Conservation (phyloP, 2,113 vertebrate genomes). For the Chiloscyllium plagiosum region DNA sequence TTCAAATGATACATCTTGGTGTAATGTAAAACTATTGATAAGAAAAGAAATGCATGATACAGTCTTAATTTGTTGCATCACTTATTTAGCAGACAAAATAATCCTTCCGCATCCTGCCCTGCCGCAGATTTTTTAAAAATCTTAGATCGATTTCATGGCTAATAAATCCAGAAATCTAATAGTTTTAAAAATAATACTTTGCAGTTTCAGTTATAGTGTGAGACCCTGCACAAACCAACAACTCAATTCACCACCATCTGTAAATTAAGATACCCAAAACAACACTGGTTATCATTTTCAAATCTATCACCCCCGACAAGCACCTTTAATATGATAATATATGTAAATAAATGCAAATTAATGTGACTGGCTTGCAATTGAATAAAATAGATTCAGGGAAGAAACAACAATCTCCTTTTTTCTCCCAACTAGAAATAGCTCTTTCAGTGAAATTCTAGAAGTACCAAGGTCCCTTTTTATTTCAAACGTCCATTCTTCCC, state of each 20-base stretch:
- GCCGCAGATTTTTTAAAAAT: neutral
- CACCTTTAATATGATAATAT: neutral
- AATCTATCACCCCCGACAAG: neutral
- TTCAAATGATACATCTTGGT: neutral
- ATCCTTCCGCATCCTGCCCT: neutral
- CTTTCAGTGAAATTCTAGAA: neutral
- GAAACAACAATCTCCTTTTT: neutral
- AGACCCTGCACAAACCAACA: neutral
- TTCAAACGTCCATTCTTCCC: neutral
- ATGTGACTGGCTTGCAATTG: neutral
- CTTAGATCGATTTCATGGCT: neutral
- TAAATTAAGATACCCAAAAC: neutral
- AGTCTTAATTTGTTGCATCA: neutral
- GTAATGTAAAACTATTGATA: neutral
- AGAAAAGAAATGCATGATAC: neutral
- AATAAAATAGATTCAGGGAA: neutral
- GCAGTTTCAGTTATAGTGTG: neutral
- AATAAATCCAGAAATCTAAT: neutral
- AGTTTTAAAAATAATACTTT: neutral
- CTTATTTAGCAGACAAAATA: neutral
- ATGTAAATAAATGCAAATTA: conserved; percentile 14
- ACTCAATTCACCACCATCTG: neutral
- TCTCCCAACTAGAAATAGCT: neutral
- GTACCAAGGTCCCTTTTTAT: neutral
- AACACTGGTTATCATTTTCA: neutral